Percentiles rank a stretch among this genome's conserved stretches.
These are phyloP conservation scores for Oithona nana DNA, from an alignment of 2,888 invertebrate species.

Conservation along the genomic window DNA sequence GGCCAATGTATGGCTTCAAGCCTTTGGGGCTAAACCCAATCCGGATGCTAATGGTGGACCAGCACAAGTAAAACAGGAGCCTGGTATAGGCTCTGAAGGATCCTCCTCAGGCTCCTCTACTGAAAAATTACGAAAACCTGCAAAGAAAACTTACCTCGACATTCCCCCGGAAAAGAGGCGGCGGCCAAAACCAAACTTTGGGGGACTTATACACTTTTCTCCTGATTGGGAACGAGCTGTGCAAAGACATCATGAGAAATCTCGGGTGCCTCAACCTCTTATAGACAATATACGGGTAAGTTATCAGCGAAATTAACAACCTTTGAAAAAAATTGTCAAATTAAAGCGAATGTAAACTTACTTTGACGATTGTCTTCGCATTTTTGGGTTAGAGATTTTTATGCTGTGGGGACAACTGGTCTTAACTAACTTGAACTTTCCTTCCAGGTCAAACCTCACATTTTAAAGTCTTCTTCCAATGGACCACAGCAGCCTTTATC, in stretches of 20 bases:
- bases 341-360: too few species aligned
- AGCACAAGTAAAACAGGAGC: neutral
- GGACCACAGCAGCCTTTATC: neutral
- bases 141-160: constrained; percentile 8
- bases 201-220: constrained; percentile 15
- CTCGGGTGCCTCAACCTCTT: neutral
- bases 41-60: neutral
- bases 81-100: neutral
- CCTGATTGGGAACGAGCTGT: constrained; percentile 11
- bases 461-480: neutral
- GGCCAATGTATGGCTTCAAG: constrained; percentile 7
- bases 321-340: too few species aligned
- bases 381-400: too few species aligned
- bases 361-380: too few species aligned
- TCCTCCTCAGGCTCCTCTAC: neutral
- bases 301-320: too few species aligned
- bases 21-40: constrained; percentile 7
- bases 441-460: neutral
- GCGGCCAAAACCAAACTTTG: constrained; percentile 11
- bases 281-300: neutral
- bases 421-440: too few species aligned
- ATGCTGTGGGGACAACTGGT: too few species aligned
- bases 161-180: constrained; percentile 14
- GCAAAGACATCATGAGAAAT: constrained; percentile 4
- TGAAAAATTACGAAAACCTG: neutral